Evolutionary conservation across 2,113 vertebrate genomes (phyloP).

Genomic region (Pelobates fuscus): DNA sequence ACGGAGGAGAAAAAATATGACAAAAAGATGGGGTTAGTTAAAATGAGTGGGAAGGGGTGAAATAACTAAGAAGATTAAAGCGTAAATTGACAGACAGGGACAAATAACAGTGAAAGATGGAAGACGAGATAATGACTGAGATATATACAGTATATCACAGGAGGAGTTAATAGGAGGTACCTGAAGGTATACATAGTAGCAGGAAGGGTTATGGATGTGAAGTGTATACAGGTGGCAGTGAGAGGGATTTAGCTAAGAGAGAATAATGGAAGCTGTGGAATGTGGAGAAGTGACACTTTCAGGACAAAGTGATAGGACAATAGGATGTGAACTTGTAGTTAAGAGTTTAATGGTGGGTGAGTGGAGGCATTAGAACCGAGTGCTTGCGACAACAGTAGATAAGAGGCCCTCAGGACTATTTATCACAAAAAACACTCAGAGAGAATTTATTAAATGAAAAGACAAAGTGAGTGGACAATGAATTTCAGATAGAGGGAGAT

Average conservation of each 20-base stretch:
- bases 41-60: background rate
- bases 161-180: too few relatives aligned
- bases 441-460: background rate
- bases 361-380: background rate
- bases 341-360: constrained; percentile 13
- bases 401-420: constrained; percentile 12
- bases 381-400: background rate
- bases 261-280: background rate
- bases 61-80: background rate
- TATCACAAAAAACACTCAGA: background rate
- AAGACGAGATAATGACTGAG: background rate
- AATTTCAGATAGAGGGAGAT: background rate
- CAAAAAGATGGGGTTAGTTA: background rate
- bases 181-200: too few relatives aligned
- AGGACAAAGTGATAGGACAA: background rate
- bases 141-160: too few relatives aligned
- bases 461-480: background rate
- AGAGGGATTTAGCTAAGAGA: background rate
- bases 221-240: background rate
- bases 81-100: background rate
- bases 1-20: background rate
- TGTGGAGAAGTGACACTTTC: background rate
- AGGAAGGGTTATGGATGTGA: background rate
- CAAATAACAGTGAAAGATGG: background rate
- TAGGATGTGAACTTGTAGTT: background rate